A percentile compares a stretch with the other conserved stretches of the same genome.
Conservation (phyloP, 2,113 vertebrate species). For the Sus scrofa region DNA sequence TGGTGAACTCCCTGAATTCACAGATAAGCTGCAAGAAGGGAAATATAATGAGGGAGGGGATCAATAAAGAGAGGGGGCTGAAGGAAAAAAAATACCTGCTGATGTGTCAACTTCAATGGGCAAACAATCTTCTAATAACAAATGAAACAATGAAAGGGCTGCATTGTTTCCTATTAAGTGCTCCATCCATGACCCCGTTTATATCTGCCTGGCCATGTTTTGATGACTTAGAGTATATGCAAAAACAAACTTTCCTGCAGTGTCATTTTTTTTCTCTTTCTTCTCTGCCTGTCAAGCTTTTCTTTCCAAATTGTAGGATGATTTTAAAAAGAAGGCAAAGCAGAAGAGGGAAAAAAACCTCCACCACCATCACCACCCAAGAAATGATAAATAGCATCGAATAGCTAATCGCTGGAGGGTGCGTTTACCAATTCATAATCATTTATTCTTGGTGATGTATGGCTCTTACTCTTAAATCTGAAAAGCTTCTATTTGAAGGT, state of each 20-base stretch:
- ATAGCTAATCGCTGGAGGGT: conserved; percentile 93
- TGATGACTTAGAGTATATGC: conserved; percentile 85
- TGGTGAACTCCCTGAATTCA: background rate
- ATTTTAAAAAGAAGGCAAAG: conserved; percentile 84
- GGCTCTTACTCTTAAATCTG: conserved; percentile 92
- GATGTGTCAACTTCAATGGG: conserved; percentile 59
- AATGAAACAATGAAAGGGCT: conserved; percentile 79
- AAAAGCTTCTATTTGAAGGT: conserved; percentile 94
- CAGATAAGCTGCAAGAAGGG: background rate
- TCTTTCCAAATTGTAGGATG: conserved; percentile 86
- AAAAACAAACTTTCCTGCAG: conserved; percentile 90
- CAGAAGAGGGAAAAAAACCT: conserved; percentile 79
- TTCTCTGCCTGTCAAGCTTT: conserved; percentile 80
- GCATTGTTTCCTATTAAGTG: conserved; percentile 75
- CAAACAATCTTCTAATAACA: conserved; percentile 75
- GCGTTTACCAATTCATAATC: conserved; percentile 94
- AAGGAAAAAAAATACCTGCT: background rate
- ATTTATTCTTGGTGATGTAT: conserved; percentile 95
- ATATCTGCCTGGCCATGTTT: conserved; percentile 82
- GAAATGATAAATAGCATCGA: conserved; percentile 92
- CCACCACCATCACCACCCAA: conserved; percentile 71
- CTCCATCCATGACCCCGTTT: conserved; percentile 79
- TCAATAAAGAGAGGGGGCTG: background rate
- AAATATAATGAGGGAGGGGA: background rate
- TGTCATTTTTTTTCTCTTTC: conserved; percentile 51